Base-by-base conservation (phyloP, 2,888 invertebrate species). In the Koerneria pararmatus region DNA sequence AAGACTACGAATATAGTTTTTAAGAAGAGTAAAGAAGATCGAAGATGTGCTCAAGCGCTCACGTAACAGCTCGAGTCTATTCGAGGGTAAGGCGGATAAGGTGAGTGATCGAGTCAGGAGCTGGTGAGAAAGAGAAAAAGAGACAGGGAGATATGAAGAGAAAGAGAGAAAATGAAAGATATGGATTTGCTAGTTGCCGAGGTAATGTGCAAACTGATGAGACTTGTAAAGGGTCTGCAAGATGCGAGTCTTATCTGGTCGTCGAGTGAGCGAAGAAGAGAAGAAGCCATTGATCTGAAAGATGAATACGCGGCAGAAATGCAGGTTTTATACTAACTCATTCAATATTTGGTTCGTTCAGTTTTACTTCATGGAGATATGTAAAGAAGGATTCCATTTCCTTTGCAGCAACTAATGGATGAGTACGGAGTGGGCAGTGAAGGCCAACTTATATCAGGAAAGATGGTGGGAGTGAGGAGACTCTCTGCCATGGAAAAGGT, bases 391-490 rank as follows among this genome's bases (percentile, higher is more conserved):
- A n/a, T n/a, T n/a, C n/a, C n/a, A n/a, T n/a, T n/a, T n/a, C 22
- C 8, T 31, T 67, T 74, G 56, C 72, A 77, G 66, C 70, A 73
- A 53, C 64, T 80, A 2, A 65, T 80, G 58, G 80, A 80, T 58
- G 76, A 76, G 51, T 80, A 80, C 65, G 77, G 76, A 1, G 77
- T 80, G 32, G 70, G 67, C 29, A 75, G 75, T 56, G 80, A 80
- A 56, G 80, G 11, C 46, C 11, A 41, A n/a, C n/a, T 41, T 11
- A 15, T 41, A 41, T 15, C 54, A 64, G 64, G 64, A 8, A 64
- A 64, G 32, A 34, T 73, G 24, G 27, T 59, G 29, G 53, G 62
- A n/a, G 59, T 69, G 32, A 61, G 56, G 24, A 60, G 80, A 31
- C 59, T 79, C 5, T 73, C 74, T 4, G 74, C 71, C 48, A 77